Base-by-base conservation (phyloP, 2,888 invertebrate genomes). In the Tenthredo notha region DNA sequence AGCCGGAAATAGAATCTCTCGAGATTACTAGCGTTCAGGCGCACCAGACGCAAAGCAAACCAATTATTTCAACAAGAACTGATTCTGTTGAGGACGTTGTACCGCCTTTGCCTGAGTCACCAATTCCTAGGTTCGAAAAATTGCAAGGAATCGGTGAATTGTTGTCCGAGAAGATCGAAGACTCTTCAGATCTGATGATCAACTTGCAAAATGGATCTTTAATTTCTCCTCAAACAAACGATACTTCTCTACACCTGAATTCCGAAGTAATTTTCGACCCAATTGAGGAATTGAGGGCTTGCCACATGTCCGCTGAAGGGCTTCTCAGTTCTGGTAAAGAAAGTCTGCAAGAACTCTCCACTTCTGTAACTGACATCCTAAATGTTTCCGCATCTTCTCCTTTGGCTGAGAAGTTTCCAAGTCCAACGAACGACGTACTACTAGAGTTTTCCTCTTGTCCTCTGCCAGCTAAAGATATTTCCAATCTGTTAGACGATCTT, bases 71-170 rank as follows among this genome's bases (percentile, higher is more conserved):
- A 10, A 43, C 82, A 65, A 65, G 29, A 65, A 25, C 7, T 7
- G 83, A 86, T 6, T 65, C 47, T 33, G 70, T 33, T 18, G 87
- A 89, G 29, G 88, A 87, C 12, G 89, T 90, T 29, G 86, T 90
- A 2, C 90, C 91, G 0, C 91, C 91, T 0, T 77, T 88, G 74
- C 88, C 89, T 67, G 88, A 87, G 29, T 87, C 89, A 12, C 88
- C 88, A n/a, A 87, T 89, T 72, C 89, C 90, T 25, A 83, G 50
- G 18, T 70, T 83, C 10, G 67, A 83, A 37, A 80, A 80, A 40
- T 80, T 61, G 5, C 61, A 65, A 25, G 65, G 37, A 37, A 65
- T 58, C 12, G 58, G 58, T 10, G 80, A 80, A 65, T 65, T 65
- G 80, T 61, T 65, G 61, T 40, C 65, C 7, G 61, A 80, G 54